These are phyloP conservation scores for Tangachromis dhanisi DNA, from an alignment of 2,113 vertebrate genomes.

Conservation along the genomic window DNA sequence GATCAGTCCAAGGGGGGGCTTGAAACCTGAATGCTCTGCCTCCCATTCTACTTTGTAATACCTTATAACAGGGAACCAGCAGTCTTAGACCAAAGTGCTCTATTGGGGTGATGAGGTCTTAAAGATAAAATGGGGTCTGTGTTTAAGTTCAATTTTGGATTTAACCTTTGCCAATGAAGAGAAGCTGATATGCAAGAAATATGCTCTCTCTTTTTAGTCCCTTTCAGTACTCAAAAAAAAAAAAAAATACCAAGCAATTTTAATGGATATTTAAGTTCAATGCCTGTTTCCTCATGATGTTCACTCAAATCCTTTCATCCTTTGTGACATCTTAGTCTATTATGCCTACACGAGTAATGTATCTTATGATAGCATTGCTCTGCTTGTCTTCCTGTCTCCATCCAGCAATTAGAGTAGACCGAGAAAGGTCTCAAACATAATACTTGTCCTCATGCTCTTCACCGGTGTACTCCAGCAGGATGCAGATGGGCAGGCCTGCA, in stretches of 20 bases:
- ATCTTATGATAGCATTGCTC: conserved; percentile 91
- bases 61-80: neutral
- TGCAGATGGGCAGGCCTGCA: neutral
- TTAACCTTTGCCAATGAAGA: neutral
- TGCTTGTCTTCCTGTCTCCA: conserved; percentile 79
- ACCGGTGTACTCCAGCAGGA: accelerated
- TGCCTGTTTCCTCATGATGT: conserved; percentile 83
- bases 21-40: neutral
- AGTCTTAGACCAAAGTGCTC: neutral
- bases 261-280: conserved; percentile 75
- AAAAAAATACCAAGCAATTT: neutral
- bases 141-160: neutral
- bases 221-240: neutral
- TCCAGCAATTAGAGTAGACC: conserved; percentile 80
- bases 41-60: neutral
- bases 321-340: neutral
- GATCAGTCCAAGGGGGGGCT: neutral
- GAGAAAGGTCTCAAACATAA: neutral
- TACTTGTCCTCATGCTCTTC: neutral
- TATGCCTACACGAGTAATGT: conserved; percentile 83
- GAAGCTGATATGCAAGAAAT: neutral
- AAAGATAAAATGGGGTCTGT: neutral
- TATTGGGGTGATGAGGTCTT: neutral
- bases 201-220: neutral
- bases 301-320: conserved; percentile 77